Conservation (phyloP, 2,113 vertebrate species). For the Stictonetta naevosa region DNA sequence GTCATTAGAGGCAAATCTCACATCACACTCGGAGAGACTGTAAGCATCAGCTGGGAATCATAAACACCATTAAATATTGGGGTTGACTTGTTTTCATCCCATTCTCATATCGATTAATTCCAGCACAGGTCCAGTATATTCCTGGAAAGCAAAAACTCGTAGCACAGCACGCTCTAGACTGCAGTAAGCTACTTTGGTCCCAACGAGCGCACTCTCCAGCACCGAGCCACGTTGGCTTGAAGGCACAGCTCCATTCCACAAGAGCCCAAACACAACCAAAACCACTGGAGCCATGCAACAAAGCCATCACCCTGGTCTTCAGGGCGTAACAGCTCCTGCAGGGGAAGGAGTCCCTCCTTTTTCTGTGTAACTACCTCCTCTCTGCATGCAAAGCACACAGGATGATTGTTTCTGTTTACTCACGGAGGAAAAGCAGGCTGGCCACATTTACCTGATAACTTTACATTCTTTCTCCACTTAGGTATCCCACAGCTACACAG, state of each 20-base stretch:
- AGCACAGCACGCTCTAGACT: neutral
- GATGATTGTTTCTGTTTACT: neutral
- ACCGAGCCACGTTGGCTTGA: too few relatives aligned
- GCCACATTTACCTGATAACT: neutral
- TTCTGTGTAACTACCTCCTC: neutral
- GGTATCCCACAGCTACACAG: neutral
- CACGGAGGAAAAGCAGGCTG: neutral
- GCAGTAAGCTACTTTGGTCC: neutral
- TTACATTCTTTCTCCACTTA: neutral
- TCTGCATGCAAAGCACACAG: neutral
- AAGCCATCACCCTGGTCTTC: too few relatives aligned
- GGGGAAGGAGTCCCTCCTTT: neutral
- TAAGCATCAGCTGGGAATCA: constrained; percentile 1
- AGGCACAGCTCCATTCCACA: neutral
- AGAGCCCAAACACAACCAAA: neutral
- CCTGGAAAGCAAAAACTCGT: neutral
- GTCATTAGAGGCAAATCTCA: neutral
- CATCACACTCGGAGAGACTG: neutral
- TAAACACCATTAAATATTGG: neutral
- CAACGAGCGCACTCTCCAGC: neutral
- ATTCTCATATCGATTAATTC: neutral
- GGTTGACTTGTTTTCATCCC: constrained; percentile 13
- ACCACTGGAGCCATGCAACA: neutral
- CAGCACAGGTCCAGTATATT: neutral
- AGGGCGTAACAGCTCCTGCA: neutral